phyloP scores from a whole-genome alignment of 1,140 invertebrate genomes.

The Hestina assimilis region DNA sequence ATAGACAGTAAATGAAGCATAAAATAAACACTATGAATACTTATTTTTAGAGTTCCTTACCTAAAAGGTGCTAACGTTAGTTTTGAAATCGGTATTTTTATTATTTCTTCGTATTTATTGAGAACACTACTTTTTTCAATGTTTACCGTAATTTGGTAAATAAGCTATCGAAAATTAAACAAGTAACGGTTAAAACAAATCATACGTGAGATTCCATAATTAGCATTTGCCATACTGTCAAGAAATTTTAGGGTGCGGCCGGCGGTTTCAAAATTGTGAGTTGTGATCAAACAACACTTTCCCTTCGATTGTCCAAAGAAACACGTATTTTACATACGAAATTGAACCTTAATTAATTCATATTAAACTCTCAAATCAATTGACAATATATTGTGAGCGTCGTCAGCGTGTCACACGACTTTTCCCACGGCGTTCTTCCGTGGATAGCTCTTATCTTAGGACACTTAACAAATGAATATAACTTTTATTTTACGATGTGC shows the following conservation, averaged over 20 bases:
- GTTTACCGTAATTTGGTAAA: not conserved
- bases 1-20: too few relatives aligned
- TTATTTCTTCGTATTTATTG: too few relatives aligned
- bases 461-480: not conserved
- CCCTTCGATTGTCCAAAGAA: constrained; percentile 52
- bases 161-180: not conserved
- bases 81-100: too few relatives aligned
- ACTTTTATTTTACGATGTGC: not conserved
- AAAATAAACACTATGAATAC: too few relatives aligned
- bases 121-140: not conserved
- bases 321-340: constrained; percentile 18
- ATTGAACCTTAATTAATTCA: constrained; percentile 13
- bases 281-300: constrained; percentile 56
- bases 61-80: too few relatives aligned
- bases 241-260: constrained; percentile 49
- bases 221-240: constrained; percentile 35
- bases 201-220: constrained; percentile 27
- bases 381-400: constrained; percentile 20
- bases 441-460: constrained; percentile 48
- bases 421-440: constrained; percentile 67
- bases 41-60: too few relatives aligned
- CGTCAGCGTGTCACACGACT: constrained; percentile 48
- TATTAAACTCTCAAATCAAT: constrained; percentile 34
- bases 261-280: constrained; percentile 51
- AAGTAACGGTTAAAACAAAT: constrained; percentile 1